phyloP scores from a whole-genome alignment of 2,888 invertebrate species.

The Spatulosminthurus flaviceps region DNA sequence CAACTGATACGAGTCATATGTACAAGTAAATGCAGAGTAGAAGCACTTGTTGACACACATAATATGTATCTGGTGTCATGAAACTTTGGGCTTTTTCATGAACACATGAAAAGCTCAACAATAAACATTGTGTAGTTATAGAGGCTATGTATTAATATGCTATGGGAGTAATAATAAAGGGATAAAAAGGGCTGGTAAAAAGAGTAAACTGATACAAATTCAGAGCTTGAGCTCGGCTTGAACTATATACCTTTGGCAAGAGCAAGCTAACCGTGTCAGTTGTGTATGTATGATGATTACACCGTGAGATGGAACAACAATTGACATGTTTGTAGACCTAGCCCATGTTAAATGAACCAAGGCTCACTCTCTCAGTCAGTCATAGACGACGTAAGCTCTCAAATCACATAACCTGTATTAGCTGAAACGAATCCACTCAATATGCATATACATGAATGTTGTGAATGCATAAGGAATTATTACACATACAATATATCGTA shows the following conservation, averaged over 20 bases:
- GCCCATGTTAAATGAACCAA: too few species aligned
- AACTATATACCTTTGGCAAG: not conserved
- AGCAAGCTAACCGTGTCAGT: not conserved
- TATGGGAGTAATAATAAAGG: too few species aligned
- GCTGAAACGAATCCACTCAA: too few species aligned
- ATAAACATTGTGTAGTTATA: too few species aligned
- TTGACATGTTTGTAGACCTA: conserved; percentile 3
- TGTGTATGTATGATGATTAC: not conserved
- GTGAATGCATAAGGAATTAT: too few species aligned
- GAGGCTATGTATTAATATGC: too few species aligned
- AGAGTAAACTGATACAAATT: too few species aligned
- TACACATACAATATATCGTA: too few species aligned
- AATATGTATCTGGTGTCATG: not conserved
- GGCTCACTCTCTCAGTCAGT: too few species aligned
- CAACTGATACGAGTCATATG: not conserved
- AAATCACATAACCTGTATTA: not conserved
- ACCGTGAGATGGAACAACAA: conserved; percentile 18
- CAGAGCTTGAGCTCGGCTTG: not conserved
- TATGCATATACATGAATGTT: too few species aligned
- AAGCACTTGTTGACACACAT: conserved; percentile 7
- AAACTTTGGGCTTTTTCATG: not conserved
- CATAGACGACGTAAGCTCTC: not conserved
- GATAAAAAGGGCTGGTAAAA: too few species aligned
- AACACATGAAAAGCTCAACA: not conserved
- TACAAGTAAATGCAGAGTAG: too few species aligned